Percentiles rank a stretch among this genome's conserved stretches.
Evolutionary conservation across 2,888 invertebrate species (phyloP).

Genomic region (Mythimna ferrago): DNA sequence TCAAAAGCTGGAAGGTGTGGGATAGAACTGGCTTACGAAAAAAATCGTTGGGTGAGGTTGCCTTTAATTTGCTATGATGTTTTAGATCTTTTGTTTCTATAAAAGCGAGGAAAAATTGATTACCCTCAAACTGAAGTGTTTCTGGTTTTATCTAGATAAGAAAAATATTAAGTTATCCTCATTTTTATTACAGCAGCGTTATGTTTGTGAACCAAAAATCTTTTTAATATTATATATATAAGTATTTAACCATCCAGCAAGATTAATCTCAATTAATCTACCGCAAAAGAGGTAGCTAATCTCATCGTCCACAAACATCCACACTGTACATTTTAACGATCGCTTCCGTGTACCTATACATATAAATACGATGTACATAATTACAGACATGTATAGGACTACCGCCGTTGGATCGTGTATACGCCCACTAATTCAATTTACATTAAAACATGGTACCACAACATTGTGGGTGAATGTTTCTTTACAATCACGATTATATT

Average conservation of each 20-base stretch:
- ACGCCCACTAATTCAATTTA: constrained; percentile 88
- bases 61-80: neutral
- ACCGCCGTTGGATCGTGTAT: constrained; percentile 67
- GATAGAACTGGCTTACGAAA: too few species aligned
- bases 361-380: constrained; percentile 24
- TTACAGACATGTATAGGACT: constrained; percentile 45
- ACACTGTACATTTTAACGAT: constrained; percentile 34
- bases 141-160: too few species aligned
- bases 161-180: too few species aligned
- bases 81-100: neutral
- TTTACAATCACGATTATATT: constrained; percentile 15
- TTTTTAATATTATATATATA: too few species aligned
- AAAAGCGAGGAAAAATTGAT: neutral
- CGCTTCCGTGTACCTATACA: constrained; percentile 45
- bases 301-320: constrained; percentile 35
- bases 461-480: constrained; percentile 61
- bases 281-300: constrained; percentile 48
- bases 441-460: constrained; percentile 74
- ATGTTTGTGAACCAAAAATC: too few species aligned
- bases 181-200: too few species aligned
- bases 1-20: too few species aligned
- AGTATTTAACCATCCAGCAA: too few species aligned
- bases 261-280: constrained; percentile 45
- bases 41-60: neutral
- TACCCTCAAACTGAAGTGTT: neutral